Conservation (phyloP, 2,797 vertebrate genomes). For the Gadopsis bispinosus region DNA sequence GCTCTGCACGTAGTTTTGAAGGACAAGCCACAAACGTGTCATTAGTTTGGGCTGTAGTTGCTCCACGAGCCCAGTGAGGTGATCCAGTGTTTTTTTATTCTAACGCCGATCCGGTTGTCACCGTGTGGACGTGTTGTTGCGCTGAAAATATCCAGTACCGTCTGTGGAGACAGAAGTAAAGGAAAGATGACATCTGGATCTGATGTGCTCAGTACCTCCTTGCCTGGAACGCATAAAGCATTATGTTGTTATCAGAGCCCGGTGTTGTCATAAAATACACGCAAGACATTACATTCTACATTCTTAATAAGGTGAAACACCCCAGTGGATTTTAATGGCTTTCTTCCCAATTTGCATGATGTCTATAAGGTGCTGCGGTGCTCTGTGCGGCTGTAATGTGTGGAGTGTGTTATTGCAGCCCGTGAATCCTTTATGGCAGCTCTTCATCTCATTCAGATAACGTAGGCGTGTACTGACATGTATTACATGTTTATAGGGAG, state of each 20-base stretch:
- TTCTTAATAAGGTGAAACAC: slow-evolving; percentile 33
- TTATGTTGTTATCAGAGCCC: slow-evolving; percentile 24
- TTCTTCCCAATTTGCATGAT: neutral
- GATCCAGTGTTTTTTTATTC: slow-evolving; percentile 45
- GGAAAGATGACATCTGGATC: slow-evolving; percentile 2
- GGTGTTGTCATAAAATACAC: slow-evolving; percentile 33
- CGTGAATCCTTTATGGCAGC: neutral
- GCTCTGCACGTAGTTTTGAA: slow-evolving; percentile 41
- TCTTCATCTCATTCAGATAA: neutral
- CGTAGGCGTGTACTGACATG: neutral
- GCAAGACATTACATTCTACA: slow-evolving; percentile 1
- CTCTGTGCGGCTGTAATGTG: neutral
- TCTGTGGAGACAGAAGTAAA: slow-evolving; percentile 23
- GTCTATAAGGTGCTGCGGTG: neutral
- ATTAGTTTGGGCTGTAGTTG: slow-evolving; percentile 32
- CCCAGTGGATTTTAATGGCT: slow-evolving; percentile 3
- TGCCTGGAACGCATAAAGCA: slow-evolving; percentile 29
- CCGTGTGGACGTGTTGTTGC: neutral
- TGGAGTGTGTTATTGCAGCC: neutral
- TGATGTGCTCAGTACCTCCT: slow-evolving; percentile 12
- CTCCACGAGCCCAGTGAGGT: neutral
- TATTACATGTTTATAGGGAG: neutral
- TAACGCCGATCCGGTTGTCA: neutral
- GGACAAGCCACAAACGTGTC: slow-evolving; percentile 24
- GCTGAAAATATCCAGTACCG: slow-evolving; percentile 6